Base-by-base conservation (phyloP, 1,140 invertebrate genomes). In the Drosophila guanche region DNA sequence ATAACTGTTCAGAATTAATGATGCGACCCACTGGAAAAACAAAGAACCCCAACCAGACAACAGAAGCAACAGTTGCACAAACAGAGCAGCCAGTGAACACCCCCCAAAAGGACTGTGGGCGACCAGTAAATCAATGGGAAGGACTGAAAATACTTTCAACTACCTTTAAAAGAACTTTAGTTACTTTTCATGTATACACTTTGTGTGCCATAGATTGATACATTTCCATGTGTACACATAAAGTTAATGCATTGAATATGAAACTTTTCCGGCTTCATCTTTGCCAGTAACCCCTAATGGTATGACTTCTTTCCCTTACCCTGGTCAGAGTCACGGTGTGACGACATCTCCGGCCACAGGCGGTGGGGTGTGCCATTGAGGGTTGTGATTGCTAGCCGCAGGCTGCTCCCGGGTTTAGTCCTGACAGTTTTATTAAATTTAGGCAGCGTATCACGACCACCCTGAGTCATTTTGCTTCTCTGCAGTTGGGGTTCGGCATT, bases 1-100 rank as follows among this genome's bases (percentile, higher is more conserved):
- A 86, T 81, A 86, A 70, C 81, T 75, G 81, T 88, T 77, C 54
- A 69, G 88, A 86, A 88, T 86, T 86, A 86, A 86, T 85, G 81
- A 86, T 88, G 77, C 81, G 81, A 77, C 69, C 75, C 77, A 79
- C 70, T 70, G 66, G 61, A 63, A 80, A 84, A 77, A 77, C 81
- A 85, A 79, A 63, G 54, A 58, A 10, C 27, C 4, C 27, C 4
- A 16, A 57, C 42, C 54, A 52, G 45, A 60, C 29, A 48, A 61
- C 40, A 68, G 76, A 77, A 85, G 81, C 81, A 85, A 85, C 80
- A 77, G 80, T 85, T 85, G 81, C 77, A 70, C 33, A 37, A 37
- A 37, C 33, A 10, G 16, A 76, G 72, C 66, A 68, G 27, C 42
- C 29, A 25, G 50, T 53, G 70, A 67, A 72, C 50, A 71, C 60